Conservation (phyloP, 2,113 vertebrate genomes). For the Gorsachius goisagi region DNA sequence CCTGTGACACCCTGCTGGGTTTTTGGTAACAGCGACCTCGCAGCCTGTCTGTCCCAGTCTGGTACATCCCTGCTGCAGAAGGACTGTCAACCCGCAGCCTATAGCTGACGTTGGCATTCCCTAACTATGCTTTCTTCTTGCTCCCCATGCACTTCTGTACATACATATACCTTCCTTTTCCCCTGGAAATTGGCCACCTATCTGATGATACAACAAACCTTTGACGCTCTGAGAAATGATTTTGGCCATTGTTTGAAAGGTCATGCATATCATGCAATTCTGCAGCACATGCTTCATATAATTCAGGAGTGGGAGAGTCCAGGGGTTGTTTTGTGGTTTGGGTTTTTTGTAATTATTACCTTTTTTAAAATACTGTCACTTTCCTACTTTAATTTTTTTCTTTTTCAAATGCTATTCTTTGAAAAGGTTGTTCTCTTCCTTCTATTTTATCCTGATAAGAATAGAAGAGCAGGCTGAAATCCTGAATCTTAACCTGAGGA, state of each 20-base stretch:
- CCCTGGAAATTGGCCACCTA: background rate
- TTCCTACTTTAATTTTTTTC: background rate
- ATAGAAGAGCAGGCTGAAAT: background rate
- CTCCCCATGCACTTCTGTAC: background rate
- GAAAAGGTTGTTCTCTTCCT: background rate
- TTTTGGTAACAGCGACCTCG: fast-evolving
- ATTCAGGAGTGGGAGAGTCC: background rate
- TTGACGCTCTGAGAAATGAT: background rate
- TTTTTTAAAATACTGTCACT: background rate
- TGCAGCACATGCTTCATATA: background rate
- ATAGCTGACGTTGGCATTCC: background rate
- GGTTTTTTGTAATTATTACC: too few species aligned
- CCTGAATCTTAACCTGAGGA: background rate
- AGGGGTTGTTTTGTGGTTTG: background rate
- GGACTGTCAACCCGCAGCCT: background rate
- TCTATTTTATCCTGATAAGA: background rate
- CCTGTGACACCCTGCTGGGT: background rate
- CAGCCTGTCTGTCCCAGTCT: background rate
- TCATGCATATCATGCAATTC: background rate
- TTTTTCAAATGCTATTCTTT: background rate
- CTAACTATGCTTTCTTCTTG: background rate
- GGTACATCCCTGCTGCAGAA: background rate
- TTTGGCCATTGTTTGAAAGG: background rate
- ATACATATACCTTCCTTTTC: background rate
- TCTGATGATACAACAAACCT: background rate